These are phyloP conservation scores for Spondyliosoma cantharus DNA, from an alignment of 2,797 vertebrate genomes.

Conservation along the genomic window DNA sequence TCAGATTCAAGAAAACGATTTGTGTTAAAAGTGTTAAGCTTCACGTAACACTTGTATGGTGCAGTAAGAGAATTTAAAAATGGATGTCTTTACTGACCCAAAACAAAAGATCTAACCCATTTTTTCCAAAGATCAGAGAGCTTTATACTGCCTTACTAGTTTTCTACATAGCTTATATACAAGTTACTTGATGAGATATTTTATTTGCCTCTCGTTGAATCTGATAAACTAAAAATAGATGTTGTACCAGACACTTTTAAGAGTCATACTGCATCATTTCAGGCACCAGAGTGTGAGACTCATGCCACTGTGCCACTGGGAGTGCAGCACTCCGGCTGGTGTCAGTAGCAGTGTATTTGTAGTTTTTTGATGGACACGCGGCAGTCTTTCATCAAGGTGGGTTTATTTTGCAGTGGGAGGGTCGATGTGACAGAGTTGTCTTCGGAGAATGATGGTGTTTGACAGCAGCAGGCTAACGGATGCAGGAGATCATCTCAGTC, in stretches of 20 bases:
- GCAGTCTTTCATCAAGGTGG: constrained; percentile 76
- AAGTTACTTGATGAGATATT: neutral
- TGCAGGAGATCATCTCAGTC: constrained; percentile 75
- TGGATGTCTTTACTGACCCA: no score
- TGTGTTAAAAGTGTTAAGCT: neutral
- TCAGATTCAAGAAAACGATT: neutral
- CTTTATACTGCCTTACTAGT: neutral
- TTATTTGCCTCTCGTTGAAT: neutral
- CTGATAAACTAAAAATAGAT: neutral
- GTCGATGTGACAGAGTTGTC: constrained; percentile 81
- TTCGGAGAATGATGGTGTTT: constrained; percentile 80
- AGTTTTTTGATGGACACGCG: constrained; percentile 69
- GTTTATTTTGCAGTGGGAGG: constrained; percentile 75
- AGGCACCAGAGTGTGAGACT: constrained; percentile 17
- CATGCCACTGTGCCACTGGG: constrained; percentile 19
- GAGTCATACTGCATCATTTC: constrained; percentile 7
- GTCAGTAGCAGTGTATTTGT: constrained; percentile 63
- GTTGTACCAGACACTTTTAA: neutral
- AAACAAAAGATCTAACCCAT: neutral
- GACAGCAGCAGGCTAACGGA: constrained; percentile 77
- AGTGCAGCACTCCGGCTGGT: constrained; percentile 49
- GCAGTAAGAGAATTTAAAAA: neutral
- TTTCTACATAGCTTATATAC: neutral
- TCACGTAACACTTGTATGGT: neutral
- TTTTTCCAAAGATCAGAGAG: neutral